Evolutionary conservation across 2,888 invertebrate species (phyloP).

Genomic region (Apodemia mormo): DNA sequence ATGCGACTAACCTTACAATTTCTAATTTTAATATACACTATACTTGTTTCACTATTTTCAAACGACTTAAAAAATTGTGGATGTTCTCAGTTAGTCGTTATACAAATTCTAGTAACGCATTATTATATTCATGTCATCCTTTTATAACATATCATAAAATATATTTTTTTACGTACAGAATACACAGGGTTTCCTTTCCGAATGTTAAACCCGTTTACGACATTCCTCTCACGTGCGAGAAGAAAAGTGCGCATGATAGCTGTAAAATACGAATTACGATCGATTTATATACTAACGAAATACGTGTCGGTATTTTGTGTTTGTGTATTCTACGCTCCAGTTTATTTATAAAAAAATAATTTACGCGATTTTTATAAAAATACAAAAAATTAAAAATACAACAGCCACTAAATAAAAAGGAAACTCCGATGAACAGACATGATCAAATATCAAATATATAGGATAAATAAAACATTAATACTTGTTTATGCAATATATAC

Average conservation of each 20-base stretch:
- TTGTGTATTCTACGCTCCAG: slow-evolving; percentile 8
- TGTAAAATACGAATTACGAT: slow-evolving; percentile 25
- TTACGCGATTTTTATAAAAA: neutral
- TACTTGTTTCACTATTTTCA: too few relatives aligned
- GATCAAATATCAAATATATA: too few relatives aligned
- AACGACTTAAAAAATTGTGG: too few relatives aligned
- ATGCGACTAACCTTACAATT: too few relatives aligned
- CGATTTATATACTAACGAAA: slow-evolving; percentile 23
- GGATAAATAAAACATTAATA: too few relatives aligned
- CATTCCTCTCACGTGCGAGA: slow-evolving; percentile 23
- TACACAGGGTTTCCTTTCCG: neutral
- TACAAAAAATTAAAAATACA: too few relatives aligned
- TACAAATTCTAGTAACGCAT: neutral
- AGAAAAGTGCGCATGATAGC: slow-evolving; percentile 25
- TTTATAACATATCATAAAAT: slow-evolving; percentile 21
- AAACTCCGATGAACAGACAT: too few relatives aligned
- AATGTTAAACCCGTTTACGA: neutral
- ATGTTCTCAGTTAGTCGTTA: too few relatives aligned
- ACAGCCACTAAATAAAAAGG: too few relatives aligned
- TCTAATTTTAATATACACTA: too few relatives aligned
- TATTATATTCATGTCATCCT: slow-evolving; percentile 3
- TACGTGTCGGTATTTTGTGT: slow-evolving; percentile 20
- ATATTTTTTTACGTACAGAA: slow-evolving; percentile 9
- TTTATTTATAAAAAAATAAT: neutral
- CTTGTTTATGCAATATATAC: too few relatives aligned